Evolutionary conservation across 2,888 invertebrate genomes (phyloP), one percentile per base, ranked within the genome.

Genomic region (Amphiduros pacificus): DNA sequence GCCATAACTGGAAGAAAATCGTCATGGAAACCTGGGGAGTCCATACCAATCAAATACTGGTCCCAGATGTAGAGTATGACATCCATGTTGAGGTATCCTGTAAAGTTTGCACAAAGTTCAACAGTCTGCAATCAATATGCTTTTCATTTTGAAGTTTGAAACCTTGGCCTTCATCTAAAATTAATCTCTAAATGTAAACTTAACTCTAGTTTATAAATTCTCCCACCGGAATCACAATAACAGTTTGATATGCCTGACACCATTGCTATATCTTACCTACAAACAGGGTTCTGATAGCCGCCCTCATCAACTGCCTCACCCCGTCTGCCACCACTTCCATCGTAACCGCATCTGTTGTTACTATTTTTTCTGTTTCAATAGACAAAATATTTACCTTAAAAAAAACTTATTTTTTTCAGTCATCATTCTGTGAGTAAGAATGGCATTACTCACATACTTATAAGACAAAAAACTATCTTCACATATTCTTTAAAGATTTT

Each of bases 41-140:
- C 80, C 27, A 75, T 62, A 1, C 79, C 78, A 28, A 82, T 77
- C 51, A 81, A 71, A 50, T 80, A 82, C 73, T 82, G 80, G 64
- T 82, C 82, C 82, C 82, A 82, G 3, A 81, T 73, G 64, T 74
- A 82, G 62, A 80, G 64, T 41, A 81, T 59, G 4, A 78, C 74
- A 24, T 78, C 77, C 66, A 74, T 71, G 44, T 73, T 72, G 28
- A 80, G 64, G 62, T 75, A 78, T 24, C 78, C 80, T 79, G 67
- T 26, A 62, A 63, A 55, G n/a, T n/a, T n/a, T n/a, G n/a, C n/a
- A n/a, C n/a, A n/a, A n/a, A n/a, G n/a, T n/a, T n/a, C n/a, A n/a
- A n/a, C n/a, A n/a, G n/a, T n/a, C n/a, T n/a, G n/a, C n/a, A n/a
- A n/a, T n/a, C n/a, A n/a, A n/a, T n/a, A n/a, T n/a, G n/a, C n/a